phyloP scores from a whole-genome alignment of 1,140 invertebrate species.

The Wiebesia pumilae region DNA sequence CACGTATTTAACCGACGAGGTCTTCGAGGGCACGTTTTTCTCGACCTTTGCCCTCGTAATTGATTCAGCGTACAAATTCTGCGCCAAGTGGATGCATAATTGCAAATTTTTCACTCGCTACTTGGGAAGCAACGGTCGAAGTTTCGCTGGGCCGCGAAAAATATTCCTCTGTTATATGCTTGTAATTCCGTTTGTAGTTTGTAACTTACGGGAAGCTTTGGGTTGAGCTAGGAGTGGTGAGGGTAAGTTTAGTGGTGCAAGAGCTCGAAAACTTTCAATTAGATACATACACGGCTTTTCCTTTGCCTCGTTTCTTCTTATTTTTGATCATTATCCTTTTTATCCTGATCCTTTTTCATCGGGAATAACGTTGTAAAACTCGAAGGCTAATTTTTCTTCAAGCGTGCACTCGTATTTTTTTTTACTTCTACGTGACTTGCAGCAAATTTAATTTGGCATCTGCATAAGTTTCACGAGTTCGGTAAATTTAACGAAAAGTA shows the following conservation, averaged over 20 bases:
- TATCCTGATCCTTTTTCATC: too few relatives aligned
- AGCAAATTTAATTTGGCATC: too few relatives aligned
- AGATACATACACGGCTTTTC: background rate
- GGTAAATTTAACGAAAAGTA: too few relatives aligned
- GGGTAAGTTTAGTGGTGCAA: background rate
- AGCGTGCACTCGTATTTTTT: too few relatives aligned
- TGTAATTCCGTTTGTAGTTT: background rate
- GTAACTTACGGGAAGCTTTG: background rate
- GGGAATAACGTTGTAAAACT: too few relatives aligned
- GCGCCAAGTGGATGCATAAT: background rate
- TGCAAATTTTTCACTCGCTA: conserved; percentile 12
- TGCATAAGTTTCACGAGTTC: too few relatives aligned
- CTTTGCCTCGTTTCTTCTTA: background rate
- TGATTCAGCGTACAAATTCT: background rate
- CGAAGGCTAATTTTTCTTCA: too few relatives aligned
- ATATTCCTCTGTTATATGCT: background rate
- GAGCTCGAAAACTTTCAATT: background rate
- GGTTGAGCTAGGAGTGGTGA: background rate
- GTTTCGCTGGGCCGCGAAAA: background rate
- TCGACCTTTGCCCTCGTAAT: background rate
- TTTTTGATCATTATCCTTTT: too few relatives aligned
- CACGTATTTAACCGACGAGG: background rate
- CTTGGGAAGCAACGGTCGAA: background rate
- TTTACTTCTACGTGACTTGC: too few relatives aligned
- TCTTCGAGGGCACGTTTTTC: background rate